Evolutionary conservation across 2,888 invertebrate species (phyloP).

Genomic region (Sinopyrophorus schimmeli): DNA sequence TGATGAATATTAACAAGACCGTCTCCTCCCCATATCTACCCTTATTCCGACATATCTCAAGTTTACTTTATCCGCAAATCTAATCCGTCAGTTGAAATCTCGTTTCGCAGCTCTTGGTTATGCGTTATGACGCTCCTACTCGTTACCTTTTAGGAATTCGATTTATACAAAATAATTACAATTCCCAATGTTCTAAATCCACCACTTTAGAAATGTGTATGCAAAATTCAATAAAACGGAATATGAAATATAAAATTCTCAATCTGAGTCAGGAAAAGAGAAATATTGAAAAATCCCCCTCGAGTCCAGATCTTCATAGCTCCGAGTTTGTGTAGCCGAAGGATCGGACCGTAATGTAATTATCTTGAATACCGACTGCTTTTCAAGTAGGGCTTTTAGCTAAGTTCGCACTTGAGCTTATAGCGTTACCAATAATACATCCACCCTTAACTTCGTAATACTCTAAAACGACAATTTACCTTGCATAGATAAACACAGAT

Average conservation of each 20-base stretch:
- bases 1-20: conserved; percentile 54
- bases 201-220: conserved; percentile 8
- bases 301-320: conserved; percentile 36
- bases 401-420: conserved; percentile 50
- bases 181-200: conserved; percentile 5
- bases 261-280: conserved; percentile 41
- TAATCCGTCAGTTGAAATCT: conserved; percentile 29
- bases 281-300: conserved; percentile 36
- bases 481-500: conserved; percentile 35
- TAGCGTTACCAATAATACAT: conserved; percentile 50
- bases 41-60: conserved; percentile 37
- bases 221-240: conserved; percentile 31
- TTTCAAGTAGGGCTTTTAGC: conserved; percentile 50
- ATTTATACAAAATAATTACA: neutral
- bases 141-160: conserved; percentile 9
- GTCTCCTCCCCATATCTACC: conserved; percentile 36
- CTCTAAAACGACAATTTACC: conserved; percentile 36
- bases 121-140: conserved; percentile 7
- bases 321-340: conserved; percentile 39
- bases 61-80: conserved; percentile 41
- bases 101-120: conserved; percentile 21
- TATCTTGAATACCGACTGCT: conserved; percentile 47
- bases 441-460: conserved; percentile 41
- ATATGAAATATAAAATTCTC: conserved; percentile 43
- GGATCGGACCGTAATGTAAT: conserved; percentile 49